Conservation (phyloP, 2,113 vertebrate genomes). For the Aegithalos caudatus region DNA sequence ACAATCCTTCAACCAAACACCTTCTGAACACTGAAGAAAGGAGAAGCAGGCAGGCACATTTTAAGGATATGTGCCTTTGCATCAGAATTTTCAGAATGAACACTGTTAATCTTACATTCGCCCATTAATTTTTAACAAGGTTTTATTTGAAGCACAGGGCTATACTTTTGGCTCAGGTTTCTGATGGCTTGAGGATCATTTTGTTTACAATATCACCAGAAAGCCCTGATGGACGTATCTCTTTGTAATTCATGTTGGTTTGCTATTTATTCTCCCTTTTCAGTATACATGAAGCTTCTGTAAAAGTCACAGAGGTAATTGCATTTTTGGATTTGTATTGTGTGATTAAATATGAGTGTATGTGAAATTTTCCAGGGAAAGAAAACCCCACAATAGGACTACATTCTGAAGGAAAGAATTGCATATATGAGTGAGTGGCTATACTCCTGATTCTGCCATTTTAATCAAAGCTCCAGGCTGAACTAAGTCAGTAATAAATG, state of each 20-base stretch:
- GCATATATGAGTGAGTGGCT: background rate
- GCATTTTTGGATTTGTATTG: background rate
- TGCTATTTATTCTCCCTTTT: background rate
- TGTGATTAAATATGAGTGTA: background rate
- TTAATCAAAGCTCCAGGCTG: background rate
- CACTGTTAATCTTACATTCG: background rate
- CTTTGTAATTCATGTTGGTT: background rate
- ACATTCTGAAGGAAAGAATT: background rate
- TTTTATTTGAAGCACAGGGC: background rate
- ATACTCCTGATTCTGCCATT: background rate
- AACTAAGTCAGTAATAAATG: background rate
- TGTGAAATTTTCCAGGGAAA: background rate
- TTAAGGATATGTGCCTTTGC: background rate
- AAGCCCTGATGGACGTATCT: background rate
- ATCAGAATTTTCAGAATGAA: background rate
- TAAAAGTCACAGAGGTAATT: background rate
- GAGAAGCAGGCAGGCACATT: background rate
- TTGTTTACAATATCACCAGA: background rate
- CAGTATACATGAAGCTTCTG: background rate
- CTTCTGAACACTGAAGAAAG: background rate
- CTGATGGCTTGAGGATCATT: background rate
- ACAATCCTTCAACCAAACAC: background rate
- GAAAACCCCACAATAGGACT: background rate
- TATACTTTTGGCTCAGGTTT: background rate
- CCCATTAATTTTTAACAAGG: background rate